A percentile compares a stretch with the other conserved stretches of the same genome.
phyloP scores from a whole-genome alignment of 2,113 vertebrate species.

The Rhinolophus ferrumequinum region DNA sequence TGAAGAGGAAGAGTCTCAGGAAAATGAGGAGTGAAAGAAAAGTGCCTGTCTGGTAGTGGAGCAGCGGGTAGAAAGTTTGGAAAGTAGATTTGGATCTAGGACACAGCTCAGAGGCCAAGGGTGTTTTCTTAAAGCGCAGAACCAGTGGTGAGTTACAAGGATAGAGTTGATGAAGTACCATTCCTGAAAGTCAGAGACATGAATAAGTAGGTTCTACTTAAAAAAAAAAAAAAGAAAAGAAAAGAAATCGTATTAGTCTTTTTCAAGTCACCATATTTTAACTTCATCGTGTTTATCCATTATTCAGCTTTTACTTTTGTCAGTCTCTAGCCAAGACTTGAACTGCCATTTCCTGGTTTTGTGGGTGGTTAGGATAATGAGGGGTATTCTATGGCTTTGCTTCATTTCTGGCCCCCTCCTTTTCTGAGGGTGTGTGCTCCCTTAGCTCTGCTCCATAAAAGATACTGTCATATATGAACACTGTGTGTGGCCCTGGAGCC shows the following conservation, averaged over 20 bases:
- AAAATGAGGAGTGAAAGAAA: background rate
- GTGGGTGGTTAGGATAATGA: conserved; percentile 44
- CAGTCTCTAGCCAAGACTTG: background rate
- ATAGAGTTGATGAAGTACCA: background rate
- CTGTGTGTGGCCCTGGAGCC: conserved; percentile 81
- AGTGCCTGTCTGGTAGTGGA: accelerated
- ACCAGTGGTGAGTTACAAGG: background rate
- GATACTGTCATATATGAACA: conserved; percentile 8
- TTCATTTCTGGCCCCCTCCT: conserved; percentile 43
- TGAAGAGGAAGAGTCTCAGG: background rate
- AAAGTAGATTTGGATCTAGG: too few species aligned
- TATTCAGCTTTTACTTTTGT: background rate
- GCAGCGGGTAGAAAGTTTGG: too few species aligned
- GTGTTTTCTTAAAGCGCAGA: background rate
- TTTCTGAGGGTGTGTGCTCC: conserved; percentile 28
- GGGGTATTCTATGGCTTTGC: background rate
- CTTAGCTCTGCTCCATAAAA: conserved; percentile 54
- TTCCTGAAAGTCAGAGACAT: background rate
- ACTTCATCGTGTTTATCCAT: background rate
- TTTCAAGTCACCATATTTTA: background rate
- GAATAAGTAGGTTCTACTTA: background rate
- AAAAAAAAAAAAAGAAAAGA: background rate
- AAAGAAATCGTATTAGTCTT: background rate
- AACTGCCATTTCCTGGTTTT: background rate
- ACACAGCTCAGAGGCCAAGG: accelerated